phyloP scores from a whole-genome alignment of 2,888 invertebrate species.

The Melinaea menophilus region DNA sequence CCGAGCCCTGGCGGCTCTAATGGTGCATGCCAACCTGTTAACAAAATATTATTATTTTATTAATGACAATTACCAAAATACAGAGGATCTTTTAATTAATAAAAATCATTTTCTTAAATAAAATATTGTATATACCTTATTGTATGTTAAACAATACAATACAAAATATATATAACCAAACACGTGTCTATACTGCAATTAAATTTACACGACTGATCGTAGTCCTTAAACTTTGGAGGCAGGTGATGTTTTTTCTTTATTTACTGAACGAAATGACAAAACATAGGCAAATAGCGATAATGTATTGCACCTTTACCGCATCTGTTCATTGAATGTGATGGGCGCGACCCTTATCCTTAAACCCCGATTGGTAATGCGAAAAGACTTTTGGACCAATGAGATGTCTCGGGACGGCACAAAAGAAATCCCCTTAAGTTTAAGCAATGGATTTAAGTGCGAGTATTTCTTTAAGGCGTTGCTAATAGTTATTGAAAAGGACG shows the following conservation, averaged over 20 bases:
- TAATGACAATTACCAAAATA: neutral
- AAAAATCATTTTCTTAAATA: neutral
- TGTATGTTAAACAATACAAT: no score
- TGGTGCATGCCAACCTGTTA: conserved; percentile 47
- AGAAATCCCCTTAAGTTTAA: conserved; percentile 47
- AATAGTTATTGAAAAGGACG: conserved; percentile 15
- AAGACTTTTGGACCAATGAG: conserved; percentile 51
- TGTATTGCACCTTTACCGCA: conserved; percentile 56
- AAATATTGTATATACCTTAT: neutral
- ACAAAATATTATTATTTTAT: conserved; percentile 16
- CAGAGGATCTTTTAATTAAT: neutral
- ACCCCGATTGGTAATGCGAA: conserved; percentile 51
- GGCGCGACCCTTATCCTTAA: conserved; percentile 51
- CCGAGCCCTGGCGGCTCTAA: conserved; percentile 48
- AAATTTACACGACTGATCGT: neutral
- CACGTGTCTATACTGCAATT: conserved; percentile 5
- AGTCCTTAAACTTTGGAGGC: conserved; percentile 30
- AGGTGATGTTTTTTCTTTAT: conserved; percentile 49
- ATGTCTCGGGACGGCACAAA: conserved; percentile 42
- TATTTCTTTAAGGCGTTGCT: conserved; percentile 30
- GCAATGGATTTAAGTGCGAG: conserved; percentile 32
- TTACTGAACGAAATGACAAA: conserved; percentile 41
- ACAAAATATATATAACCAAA: neutral
- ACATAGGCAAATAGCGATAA: conserved; percentile 47
- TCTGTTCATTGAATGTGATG: conserved; percentile 50